Conservation (phyloP, 1,140 invertebrate genomes). For the Drosophila hydei region DNA sequence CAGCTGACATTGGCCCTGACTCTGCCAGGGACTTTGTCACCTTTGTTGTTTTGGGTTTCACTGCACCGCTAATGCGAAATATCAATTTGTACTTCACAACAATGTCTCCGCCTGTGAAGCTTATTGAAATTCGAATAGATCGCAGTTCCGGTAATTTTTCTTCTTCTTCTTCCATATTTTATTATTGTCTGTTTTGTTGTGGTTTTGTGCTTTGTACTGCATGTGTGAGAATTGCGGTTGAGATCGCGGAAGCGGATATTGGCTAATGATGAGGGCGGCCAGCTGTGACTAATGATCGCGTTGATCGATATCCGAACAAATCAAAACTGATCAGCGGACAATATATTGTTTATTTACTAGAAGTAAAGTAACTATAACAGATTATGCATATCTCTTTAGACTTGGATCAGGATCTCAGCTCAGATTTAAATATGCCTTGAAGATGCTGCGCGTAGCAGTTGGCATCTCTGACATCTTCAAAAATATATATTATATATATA, state of each 20-base stretch:
- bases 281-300: constrained; percentile 25
- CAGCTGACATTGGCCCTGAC: constrained; percentile 22
- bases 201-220: constrained; percentile 36
- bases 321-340: background rate
- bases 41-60: constrained; percentile 24
- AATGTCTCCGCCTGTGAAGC: constrained; percentile 39
- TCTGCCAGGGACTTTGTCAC: constrained; percentile 8
- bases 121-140: constrained; percentile 72
- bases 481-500: no score
- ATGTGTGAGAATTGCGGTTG: constrained; percentile 51
- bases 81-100: constrained; percentile 66
- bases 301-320: constrained; percentile 5
- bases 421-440: no score
- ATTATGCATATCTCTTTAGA: no score
- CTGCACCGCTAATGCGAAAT: constrained; percentile 63
- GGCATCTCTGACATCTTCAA: no score
- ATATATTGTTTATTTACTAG: no score
- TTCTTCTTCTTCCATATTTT: background rate
- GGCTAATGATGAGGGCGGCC: constrained; percentile 24
- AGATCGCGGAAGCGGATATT: constrained; percentile 44
- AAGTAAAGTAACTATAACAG: no score
- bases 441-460: no score
- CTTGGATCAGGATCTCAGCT: no score
- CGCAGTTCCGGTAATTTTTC: constrained; percentile 64
- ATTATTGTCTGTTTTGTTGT: constrained; percentile 14